These are phyloP conservation scores for Xanthorhoe designata DNA, from an alignment of 2,888 invertebrate species.

Conservation along the genomic window DNA sequence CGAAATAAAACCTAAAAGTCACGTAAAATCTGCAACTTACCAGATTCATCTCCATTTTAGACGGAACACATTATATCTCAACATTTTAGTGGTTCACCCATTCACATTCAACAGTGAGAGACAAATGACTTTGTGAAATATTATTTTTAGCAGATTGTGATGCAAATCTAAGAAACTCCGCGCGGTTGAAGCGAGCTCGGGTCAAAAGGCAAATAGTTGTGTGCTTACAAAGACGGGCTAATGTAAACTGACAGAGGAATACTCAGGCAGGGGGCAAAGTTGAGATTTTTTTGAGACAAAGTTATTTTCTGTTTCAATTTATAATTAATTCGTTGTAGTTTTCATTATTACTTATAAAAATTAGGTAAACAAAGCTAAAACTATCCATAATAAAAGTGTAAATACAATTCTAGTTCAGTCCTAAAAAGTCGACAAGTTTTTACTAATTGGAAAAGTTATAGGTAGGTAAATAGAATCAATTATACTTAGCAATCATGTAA, in stretches of 20 bases:
- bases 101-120: slow-evolving; percentile 17
- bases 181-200: slow-evolving; percentile 41
- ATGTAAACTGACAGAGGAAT: slow-evolving; percentile 39
- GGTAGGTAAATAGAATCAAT: not conserved
- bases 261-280: slow-evolving; percentile 17
- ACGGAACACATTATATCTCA: slow-evolving; percentile 17
- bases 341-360: too few relatives aligned
- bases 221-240: slow-evolving; percentile 44
- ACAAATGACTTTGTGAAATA: slow-evolving; percentile 22
- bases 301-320: not conserved
- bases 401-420: too few relatives aligned
- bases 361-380: not conserved
- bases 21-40: slow-evolving; percentile 9
- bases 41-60: slow-evolving; percentile 27
- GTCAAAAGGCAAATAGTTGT: slow-evolving; percentile 50
- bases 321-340: not conserved
- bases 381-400: too few relatives aligned
- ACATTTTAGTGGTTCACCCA: slow-evolving; percentile 17
- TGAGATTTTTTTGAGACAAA: not conserved
- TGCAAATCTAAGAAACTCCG: slow-evolving; percentile 38
- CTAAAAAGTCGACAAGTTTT: not conserved
- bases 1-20: too few relatives aligned
- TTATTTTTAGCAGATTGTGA: slow-evolving; percentile 40
- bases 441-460: not conserved
- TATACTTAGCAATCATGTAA: not conserved